Conservation (phyloP, 2,797 vertebrate species). For the Xerus rutilus region DNA sequence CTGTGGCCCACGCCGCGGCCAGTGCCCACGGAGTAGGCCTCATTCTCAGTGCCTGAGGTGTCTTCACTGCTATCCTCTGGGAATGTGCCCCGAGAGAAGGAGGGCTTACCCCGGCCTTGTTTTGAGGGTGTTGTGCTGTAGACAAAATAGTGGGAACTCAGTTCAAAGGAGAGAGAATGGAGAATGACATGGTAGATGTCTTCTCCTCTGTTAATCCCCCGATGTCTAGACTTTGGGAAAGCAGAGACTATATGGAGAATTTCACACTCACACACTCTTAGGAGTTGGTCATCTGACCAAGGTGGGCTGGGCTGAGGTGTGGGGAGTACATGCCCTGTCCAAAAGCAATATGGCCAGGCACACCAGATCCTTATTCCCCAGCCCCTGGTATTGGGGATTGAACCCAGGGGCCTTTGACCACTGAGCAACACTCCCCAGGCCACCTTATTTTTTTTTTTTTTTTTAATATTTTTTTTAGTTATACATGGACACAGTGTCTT, state of each 20-base stretch:
- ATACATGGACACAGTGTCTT: too few species aligned
- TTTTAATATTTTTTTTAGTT: too few species aligned
- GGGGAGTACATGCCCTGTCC: not conserved
- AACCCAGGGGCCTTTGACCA: not conserved
- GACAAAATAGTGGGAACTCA: constrained; percentile 52
- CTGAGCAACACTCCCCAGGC: not conserved
- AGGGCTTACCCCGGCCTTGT: constrained; percentile 96
- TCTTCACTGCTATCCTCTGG: constrained; percentile 99
- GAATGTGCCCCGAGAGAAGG: constrained; percentile 97
- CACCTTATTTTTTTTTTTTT: not conserved
- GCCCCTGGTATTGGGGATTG: not conserved
- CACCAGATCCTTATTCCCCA: not conserved
- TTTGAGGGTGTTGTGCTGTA: constrained; percentile 97
- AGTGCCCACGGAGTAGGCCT: constrained; percentile 97
- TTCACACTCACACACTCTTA: constrained; percentile 14
- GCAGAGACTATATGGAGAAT: not conserved
- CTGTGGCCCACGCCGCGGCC: constrained; percentile 94
- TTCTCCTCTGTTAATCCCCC: rapidly evolving
- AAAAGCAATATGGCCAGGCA: not conserved
- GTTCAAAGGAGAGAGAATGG: not conserved
- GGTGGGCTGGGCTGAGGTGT: not conserved
- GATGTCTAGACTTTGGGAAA: not conserved
- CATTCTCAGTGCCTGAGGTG: constrained; percentile 98
- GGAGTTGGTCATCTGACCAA: not conserved
- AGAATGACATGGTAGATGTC: not conserved